phyloP scores from a whole-genome alignment of 2,797 vertebrate genomes.

The Apogon talboti region DNA sequence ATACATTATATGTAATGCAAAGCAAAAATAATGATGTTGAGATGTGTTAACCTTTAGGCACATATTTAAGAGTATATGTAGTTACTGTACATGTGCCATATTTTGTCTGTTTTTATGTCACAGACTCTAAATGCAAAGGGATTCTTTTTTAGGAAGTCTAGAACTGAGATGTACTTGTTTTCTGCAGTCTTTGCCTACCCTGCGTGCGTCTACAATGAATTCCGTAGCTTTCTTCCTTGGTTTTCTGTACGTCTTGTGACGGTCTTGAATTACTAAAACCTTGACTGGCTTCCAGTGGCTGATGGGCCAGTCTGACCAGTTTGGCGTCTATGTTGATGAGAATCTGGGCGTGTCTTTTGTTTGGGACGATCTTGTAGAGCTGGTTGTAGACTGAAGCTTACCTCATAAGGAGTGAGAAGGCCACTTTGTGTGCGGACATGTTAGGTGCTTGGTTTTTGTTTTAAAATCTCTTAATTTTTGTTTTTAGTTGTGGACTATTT shows the following conservation, averaged over 20 bases:
- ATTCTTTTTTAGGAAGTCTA: neutral
- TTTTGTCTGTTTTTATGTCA: no score
- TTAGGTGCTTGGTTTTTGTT: conserved; percentile 7
- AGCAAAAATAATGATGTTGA: no score
- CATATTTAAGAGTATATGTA: no score
- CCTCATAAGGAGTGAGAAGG: conserved; percentile 53
- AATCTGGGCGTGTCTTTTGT: conserved; percentile 59
- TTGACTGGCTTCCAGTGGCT: conserved; percentile 21
- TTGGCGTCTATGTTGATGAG: conserved; percentile 55
- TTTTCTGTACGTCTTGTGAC: conserved; percentile 11
- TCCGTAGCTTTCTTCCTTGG: conserved; percentile 1
- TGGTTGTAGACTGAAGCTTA: conserved; percentile 68
- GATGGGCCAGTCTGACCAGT: conserved; percentile 71
- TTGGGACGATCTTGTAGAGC: conserved; percentile 70
- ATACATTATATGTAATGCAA: no score
- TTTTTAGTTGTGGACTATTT: conserved; percentile 18
- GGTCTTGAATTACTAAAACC: conserved; percentile 41
- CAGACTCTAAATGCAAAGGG: neutral
- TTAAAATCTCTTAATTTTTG: conserved; percentile 6
- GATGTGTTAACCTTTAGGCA: no score
- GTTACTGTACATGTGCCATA: no score
- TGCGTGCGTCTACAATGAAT: conserved; percentile 15
- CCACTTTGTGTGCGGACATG: conserved; percentile 7
- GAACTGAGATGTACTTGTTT: neutral
- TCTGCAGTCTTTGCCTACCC: neutral